A percentile compares a stretch with the other conserved stretches of the same genome.
Evolutionary conservation across 2,797 vertebrate genomes (phyloP).

Genomic region (Carduelis carduelis): DNA sequence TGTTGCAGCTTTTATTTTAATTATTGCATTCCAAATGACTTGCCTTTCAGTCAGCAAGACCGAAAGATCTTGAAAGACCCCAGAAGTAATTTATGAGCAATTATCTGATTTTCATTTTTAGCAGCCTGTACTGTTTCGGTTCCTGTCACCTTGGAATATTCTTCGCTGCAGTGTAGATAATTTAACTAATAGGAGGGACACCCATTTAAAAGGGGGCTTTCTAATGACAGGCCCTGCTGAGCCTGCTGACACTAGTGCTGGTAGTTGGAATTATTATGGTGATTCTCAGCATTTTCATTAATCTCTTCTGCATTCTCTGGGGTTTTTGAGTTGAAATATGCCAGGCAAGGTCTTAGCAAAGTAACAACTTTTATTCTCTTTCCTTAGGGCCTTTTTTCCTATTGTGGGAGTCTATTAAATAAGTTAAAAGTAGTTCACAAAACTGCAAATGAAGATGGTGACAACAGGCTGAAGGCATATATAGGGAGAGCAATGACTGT

Average conservation of each 20-base stretch:
- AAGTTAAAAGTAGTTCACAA: constrained; percentile 47
- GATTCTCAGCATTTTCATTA: constrained; percentile 67
- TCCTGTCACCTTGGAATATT: constrained; percentile 67
- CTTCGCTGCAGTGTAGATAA: constrained; percentile 47
- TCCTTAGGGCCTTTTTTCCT: constrained; percentile 29
- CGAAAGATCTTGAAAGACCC: constrained; percentile 66
- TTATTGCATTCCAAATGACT: constrained; percentile 63
- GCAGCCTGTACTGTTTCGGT: constrained; percentile 31
- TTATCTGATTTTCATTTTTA: constrained; percentile 69
- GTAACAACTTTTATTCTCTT: constrained; percentile 29
- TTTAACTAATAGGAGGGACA: constrained; percentile 67
- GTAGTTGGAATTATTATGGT: constrained; percentile 58
- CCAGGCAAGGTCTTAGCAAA: constrained; percentile 54
- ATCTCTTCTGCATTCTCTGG: constrained; percentile 52
- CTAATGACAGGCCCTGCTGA: constrained; percentile 68
- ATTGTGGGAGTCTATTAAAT: constrained; percentile 1
- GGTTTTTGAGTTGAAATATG: constrained; percentile 51
- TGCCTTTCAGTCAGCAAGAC: constrained; percentile 57
- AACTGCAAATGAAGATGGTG: not conserved
- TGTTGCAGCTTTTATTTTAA: constrained; percentile 67
- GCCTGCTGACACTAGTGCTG: constrained; percentile 49
- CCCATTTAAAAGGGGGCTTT: constrained; percentile 58
- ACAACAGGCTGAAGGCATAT: not conserved
- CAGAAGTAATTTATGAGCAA: constrained; percentile 71
- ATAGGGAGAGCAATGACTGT: not conserved